Evolutionary conservation across 2,113 vertebrate species (phyloP).

Genomic region (Eublepharis macularius): DNA sequence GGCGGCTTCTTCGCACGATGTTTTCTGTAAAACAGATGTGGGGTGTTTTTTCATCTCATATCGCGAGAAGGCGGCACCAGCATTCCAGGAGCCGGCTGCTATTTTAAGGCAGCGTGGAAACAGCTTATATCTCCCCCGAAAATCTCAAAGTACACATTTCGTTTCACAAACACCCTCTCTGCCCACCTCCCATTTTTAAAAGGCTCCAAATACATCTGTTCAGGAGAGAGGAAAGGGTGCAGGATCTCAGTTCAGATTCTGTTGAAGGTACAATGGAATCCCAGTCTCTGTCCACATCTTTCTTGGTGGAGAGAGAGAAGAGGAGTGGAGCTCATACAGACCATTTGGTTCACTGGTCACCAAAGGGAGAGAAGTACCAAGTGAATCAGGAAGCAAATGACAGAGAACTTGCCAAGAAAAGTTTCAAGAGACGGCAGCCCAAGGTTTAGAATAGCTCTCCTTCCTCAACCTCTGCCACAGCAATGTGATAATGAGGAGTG

Average conservation of each 20-base stretch:
- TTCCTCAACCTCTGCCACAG: background rate
- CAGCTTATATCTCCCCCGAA: too few relatives aligned
- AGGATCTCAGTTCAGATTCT: background rate
- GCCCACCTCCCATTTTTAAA: background rate
- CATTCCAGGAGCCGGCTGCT: too few relatives aligned
- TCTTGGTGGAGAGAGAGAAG: background rate
- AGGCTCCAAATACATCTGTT: background rate
- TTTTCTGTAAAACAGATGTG: too few relatives aligned
- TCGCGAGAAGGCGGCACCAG: too few relatives aligned
- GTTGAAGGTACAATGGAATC: background rate
- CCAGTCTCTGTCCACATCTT: background rate
- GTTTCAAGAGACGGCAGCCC: background rate
- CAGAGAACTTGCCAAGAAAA: background rate
- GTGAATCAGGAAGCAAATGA: background rate
- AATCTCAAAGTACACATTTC: background rate
- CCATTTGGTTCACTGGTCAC: background rate
- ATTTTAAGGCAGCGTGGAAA: too few relatives aligned
- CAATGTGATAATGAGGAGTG: conserved; percentile 26
- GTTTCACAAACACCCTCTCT: background rate
- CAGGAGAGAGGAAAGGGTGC: background rate
- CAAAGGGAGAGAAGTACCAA: background rate
- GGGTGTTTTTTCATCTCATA: too few relatives aligned
- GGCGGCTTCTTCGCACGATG: too few relatives aligned
- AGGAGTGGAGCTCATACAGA: background rate
- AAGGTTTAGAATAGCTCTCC: background rate